phyloP scores from a whole-genome alignment of 2,797 vertebrate species.

The Lates japonicus region DNA sequence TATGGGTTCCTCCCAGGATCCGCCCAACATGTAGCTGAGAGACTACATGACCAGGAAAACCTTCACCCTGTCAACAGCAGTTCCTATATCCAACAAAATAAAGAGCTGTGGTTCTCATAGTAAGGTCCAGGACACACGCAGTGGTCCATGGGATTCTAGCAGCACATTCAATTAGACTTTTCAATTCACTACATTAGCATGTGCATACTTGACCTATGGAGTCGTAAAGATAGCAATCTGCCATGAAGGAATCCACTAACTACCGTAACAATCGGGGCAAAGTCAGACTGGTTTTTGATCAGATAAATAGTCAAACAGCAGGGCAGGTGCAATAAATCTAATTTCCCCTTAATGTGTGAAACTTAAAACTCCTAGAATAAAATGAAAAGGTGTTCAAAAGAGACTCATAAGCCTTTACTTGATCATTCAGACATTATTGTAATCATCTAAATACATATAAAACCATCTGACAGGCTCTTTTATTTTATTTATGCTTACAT shows the following conservation, averaged over 20 bases:
- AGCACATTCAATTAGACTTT: background rate
- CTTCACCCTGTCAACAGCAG: constrained; percentile 54
- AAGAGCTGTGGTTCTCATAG: background rate
- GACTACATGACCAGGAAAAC: constrained; percentile 16
- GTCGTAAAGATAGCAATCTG: constrained; percentile 23
- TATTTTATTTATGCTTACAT: constrained; percentile 12
- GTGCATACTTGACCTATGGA: background rate
- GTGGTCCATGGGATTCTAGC: background rate
- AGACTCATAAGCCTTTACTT: background rate
- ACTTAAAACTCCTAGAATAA: background rate
- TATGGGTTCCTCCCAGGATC: constrained; percentile 59
- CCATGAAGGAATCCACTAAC: constrained; percentile 28
- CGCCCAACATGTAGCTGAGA: constrained; percentile 17
- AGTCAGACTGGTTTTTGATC: constrained; percentile 36
- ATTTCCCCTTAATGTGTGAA: background rate
- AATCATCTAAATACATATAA: background rate
- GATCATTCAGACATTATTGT: background rate
- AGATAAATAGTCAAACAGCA: constrained; percentile 37
- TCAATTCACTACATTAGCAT: background rate
- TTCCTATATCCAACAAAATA: constrained; percentile 31
- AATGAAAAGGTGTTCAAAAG: constrained; percentile 7
- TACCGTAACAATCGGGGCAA: constrained; percentile 21
- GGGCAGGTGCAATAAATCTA: background rate
- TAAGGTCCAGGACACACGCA: background rate
- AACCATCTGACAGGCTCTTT: constrained; percentile 1